Evolutionary conservation across 2,113 vertebrate species (phyloP).

Genomic region (Gobiocypris rarus): DNA sequence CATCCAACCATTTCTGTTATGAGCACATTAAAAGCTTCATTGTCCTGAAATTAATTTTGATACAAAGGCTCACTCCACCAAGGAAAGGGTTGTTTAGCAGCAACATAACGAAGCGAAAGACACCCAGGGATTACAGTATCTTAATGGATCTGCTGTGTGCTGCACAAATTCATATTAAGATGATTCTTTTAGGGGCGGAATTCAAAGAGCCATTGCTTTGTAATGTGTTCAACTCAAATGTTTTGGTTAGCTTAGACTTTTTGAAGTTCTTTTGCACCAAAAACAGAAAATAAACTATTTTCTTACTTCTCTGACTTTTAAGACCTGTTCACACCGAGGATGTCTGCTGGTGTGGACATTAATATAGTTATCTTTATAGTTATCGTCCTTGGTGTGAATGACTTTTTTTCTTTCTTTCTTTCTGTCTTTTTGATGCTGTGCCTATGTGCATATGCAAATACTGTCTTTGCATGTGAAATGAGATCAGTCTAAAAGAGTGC

Average conservation of each 20-base stretch:
- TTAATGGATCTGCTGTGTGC: constrained; percentile 49
- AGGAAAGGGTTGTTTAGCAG: constrained; percentile 46
- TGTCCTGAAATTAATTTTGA: constrained; percentile 58
- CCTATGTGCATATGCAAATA: neutral
- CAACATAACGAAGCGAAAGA: constrained; percentile 12
- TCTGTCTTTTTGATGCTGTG: no score
- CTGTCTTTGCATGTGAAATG: neutral
- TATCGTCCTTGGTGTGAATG: no score
- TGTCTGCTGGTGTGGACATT: no score
- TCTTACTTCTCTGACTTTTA: neutral
- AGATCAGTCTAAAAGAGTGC: neutral
- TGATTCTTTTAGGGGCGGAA: constrained; percentile 21
- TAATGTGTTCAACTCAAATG: constrained; percentile 25
- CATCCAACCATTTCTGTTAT: constrained; percentile 52
- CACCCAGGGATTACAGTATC: constrained; percentile 50
- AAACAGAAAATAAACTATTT: neutral
- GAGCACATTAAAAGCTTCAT: constrained; percentile 52
- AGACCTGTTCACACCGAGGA: no score
- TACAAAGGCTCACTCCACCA: constrained; percentile 47
- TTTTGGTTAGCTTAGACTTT: neutral
- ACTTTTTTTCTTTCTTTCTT: neutral
- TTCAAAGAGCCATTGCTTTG: constrained; percentile 34
- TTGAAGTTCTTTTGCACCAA: neutral
- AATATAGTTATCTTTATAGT: no score
- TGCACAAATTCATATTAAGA: constrained; percentile 50